Percentiles rank a stretch among this genome's conserved stretches.
Conservation (phyloP, 2,888 invertebrate genomes). For the Mechanitis mazaeus region DNA sequence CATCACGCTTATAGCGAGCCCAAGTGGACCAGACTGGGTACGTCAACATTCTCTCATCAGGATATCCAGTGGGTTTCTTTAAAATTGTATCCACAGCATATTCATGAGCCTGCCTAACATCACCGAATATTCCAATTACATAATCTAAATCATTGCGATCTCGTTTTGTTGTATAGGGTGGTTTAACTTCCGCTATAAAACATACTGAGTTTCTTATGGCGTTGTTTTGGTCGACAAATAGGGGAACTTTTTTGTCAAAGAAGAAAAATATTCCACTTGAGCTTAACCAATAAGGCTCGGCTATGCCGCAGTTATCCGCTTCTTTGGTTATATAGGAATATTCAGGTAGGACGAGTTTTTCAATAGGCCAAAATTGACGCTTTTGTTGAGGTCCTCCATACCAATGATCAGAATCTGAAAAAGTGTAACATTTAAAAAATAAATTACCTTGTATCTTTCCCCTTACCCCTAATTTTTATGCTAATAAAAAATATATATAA, state of each 20-base stretch:
- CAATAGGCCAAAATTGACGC: constrained; percentile 79
- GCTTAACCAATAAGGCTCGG: constrained; percentile 81
- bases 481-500: not conserved
- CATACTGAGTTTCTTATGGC: constrained; percentile 64
- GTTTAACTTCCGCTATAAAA: constrained; percentile 64
- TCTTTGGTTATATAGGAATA: constrained; percentile 78
- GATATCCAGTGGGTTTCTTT: constrained; percentile 74
- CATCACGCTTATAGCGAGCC: constrained; percentile 75
- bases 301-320: constrained; percentile 73
- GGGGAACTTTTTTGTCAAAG: constrained; percentile 78
- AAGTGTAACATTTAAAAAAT: constrained; percentile 11
- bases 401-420: constrained; percentile 71
- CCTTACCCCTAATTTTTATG: not conserved
- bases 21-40: constrained; percentile 83
- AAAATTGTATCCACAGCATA: constrained; percentile 78
- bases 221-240: constrained; percentile 81
- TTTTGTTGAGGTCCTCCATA: constrained; percentile 79
- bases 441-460: not conserved
- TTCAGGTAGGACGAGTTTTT: constrained; percentile 66
- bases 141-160: constrained; percentile 70
- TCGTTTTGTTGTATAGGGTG: constrained; percentile 66
- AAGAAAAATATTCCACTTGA: constrained; percentile 80
- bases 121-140: constrained; percentile 77
- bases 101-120: constrained; percentile 77
- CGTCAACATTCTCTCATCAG: constrained; percentile 73